These are phyloP conservation scores for Meleagris gallopavo DNA, from an alignment of 2,113 vertebrate species.

Conservation along the genomic window DNA sequence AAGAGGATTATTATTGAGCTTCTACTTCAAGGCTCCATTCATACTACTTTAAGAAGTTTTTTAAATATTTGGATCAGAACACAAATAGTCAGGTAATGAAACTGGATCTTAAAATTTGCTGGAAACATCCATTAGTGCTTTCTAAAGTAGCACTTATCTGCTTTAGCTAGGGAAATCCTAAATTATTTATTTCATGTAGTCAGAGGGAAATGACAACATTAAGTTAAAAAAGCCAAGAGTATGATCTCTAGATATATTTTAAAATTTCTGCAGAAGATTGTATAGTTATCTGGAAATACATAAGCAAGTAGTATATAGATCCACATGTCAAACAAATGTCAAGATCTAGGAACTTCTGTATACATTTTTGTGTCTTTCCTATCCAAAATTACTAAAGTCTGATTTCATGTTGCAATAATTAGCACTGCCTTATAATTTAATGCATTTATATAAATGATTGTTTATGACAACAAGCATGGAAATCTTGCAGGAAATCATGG, in stretches of 20 bases:
- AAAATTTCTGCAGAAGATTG: background rate
- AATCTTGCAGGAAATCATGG: background rate
- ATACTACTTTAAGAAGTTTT: background rate
- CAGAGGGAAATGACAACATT: background rate
- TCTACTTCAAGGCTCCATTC: background rate
- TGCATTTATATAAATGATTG: background rate
- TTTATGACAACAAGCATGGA: background rate
- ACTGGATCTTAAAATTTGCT: background rate
- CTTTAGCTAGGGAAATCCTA: background rate
- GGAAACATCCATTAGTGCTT: background rate
- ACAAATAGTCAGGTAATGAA: background rate
- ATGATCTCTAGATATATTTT: background rate
- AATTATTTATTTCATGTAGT: background rate
- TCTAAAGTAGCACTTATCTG: background rate
- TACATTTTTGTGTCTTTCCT: background rate
- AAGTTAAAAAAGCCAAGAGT: background rate
- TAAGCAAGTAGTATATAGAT: background rate
- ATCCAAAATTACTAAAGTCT: background rate
- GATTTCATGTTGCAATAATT: background rate
- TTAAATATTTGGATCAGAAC: background rate
- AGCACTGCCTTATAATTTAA: background rate
- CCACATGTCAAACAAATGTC: background rate
- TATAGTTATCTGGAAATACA: background rate
- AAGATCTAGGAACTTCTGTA: background rate
- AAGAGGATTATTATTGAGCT: background rate